phyloP scores from a whole-genome alignment of 1,140 invertebrate genomes.

The Aphaenogaster ashmeadi region DNA sequence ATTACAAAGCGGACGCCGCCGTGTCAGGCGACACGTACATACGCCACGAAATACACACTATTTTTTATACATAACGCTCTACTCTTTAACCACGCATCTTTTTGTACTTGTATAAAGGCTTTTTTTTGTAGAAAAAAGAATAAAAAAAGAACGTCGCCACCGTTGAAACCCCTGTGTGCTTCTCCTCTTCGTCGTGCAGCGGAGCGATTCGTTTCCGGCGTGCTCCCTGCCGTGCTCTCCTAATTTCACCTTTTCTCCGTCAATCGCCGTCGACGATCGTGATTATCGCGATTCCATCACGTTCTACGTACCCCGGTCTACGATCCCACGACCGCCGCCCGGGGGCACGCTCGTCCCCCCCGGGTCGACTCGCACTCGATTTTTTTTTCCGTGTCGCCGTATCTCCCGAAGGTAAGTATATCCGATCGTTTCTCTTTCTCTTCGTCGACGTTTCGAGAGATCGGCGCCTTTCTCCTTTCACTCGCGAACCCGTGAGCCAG shows the following conservation, averaged over 20 bases:
- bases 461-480: slow-evolving; percentile 85
- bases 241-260: slow-evolving; percentile 65
- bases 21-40: slow-evolving; percentile 49
- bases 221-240: neutral
- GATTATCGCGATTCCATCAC: slow-evolving; percentile 22
- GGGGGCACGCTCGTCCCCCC: slow-evolving; percentile 17
- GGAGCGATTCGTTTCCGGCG: slow-evolving; percentile 1
- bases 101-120: slow-evolving; percentile 87
- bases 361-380: neutral
- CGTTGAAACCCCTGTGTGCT: slow-evolving; percentile 77
- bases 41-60: slow-evolving; percentile 75
- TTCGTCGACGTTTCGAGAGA: slow-evolving; percentile 37
- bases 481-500: slow-evolving; percentile 66
- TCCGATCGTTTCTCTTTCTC: slow-evolving; percentile 55
- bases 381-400: slow-evolving; percentile 62
- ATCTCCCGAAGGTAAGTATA: slow-evolving; percentile 39
- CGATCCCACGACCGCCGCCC: slow-evolving; percentile 5
- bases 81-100: slow-evolving; percentile 84
- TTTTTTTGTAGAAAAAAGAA: slow-evolving; percentile 85
- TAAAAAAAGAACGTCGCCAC: slow-evolving; percentile 86
- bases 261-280: slow-evolving; percentile 5
- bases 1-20: slow-evolving; percentile 64
- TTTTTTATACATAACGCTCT: slow-evolving; percentile 81
- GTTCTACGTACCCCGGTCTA: neutral
- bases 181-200: slow-evolving; percentile 14